Evolutionary conservation across 2,797 vertebrate species (phyloP), one percentile per base, ranked within the genome.

Genomic region (Streptopelia turtur): DNA sequence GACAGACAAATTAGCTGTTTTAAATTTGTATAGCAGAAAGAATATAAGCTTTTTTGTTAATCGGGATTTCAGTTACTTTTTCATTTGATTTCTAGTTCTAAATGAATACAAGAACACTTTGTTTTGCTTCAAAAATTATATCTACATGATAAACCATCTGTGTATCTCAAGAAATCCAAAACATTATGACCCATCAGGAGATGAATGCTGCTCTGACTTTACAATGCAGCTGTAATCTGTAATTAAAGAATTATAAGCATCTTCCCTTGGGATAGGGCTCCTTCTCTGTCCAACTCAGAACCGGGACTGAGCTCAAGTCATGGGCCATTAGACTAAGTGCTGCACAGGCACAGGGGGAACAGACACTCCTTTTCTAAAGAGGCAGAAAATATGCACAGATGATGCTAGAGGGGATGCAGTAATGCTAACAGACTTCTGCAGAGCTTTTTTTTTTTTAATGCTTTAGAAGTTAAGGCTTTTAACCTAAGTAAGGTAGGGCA

Each of bases 301-400:
- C 3, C 6, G 3, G 31, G 50, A 65, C 50, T 30, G 50, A 83
- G 61, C 43, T 84, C n/a, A 71, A 50, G 61, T 52, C 59, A 49
- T 9, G 11, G 65, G 66, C 81, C 80, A 91, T 94, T 84, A 94
- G 41, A 21, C 31, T 77, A 87, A 95, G 75, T 82, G 87, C 66
- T 79, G 43, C 0, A 0, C 13, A 77, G 47, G 13, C 55, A 70
- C 25, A 39, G 31, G 25, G 43, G 91, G 52, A 78, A 81, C 81
- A 14, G 45, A 68, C 2, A 1, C 55, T 87, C 14, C 47, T 74
- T 60, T 85, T 55, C 43, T 70, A 59, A 85, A 87, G 1, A 82
- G 16, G 27, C 57, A 90, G 66, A 76, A 92, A 83, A 92, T 16
- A 75, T 0, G 2, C 14, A 61, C 5, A 52, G 7, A 61, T 45